Evolutionary conservation across 2,113 vertebrate species (phyloP).

Genomic region (Candoia aspera): DNA sequence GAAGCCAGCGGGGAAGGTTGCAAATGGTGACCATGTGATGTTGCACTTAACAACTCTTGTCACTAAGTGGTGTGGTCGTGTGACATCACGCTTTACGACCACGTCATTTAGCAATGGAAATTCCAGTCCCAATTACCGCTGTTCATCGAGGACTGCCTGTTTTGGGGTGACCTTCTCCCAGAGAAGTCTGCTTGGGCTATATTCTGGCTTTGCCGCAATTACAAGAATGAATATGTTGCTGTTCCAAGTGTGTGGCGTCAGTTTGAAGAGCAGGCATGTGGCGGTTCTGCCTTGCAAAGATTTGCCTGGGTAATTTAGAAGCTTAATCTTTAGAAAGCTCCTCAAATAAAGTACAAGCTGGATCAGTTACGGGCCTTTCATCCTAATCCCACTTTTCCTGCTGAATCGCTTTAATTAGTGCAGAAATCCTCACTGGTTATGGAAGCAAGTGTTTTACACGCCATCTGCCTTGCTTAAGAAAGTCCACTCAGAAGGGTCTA

Average conservation of each 20-base stretch:
- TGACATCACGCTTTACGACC: background rate
- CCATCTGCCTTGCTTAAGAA: background rate
- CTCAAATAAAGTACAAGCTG: background rate
- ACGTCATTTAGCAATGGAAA: background rate
- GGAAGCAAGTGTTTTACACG: background rate
- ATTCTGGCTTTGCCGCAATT: background rate
- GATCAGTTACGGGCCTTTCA: background rate
- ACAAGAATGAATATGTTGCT: background rate
- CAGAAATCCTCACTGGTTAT: background rate
- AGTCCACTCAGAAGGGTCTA: background rate
- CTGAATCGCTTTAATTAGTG: background rate
- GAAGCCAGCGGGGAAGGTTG: too few species aligned
- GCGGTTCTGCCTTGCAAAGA: background rate
- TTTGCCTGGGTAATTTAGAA: background rate
- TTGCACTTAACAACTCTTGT: background rate
- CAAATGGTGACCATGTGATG: too few species aligned
- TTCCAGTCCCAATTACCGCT: background rate
- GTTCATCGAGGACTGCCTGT: background rate
- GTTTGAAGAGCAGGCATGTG: background rate
- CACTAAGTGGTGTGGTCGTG: background rate
- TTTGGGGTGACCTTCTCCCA: background rate
- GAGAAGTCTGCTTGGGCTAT: background rate
- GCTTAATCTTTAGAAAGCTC: background rate
- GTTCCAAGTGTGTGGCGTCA: background rate
- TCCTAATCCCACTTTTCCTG: background rate